Percentiles rank a stretch among this genome's conserved stretches.
Conservation (phyloP, 2,113 vertebrate genomes). For the Tichodroma muraria region DNA sequence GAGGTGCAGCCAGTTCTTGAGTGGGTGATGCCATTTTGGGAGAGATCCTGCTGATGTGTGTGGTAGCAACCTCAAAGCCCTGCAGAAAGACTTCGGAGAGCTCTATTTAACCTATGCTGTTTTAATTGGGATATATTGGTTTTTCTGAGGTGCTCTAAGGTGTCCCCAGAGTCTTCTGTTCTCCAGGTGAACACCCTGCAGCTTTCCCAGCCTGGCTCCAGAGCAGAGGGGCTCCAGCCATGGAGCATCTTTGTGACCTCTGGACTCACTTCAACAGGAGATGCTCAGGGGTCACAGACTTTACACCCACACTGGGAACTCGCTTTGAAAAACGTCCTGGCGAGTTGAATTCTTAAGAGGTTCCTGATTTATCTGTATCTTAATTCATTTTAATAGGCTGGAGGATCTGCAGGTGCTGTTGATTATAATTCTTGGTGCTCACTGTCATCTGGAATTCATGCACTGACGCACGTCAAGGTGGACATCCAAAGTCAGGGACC, state of each 20-base stretch:
- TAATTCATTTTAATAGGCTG: slow-evolving; percentile 36
- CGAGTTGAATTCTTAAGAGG: background rate
- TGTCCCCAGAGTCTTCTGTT: background rate
- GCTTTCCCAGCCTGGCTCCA: background rate
- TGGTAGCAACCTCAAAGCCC: background rate
- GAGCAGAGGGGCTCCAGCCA: background rate
- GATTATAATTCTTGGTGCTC: slow-evolving; percentile 24
- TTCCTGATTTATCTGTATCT: slow-evolving; percentile 23
- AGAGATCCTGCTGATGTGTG: background rate
- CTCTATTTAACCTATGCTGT: background rate
- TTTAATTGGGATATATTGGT: background rate
- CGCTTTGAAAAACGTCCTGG: background rate
- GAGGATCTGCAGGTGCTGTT: slow-evolving; percentile 16
- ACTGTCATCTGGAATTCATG: background rate
- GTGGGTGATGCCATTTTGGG: background rate
- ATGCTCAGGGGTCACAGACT: background rate
- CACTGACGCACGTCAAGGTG: background rate
- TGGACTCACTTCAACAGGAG: background rate
- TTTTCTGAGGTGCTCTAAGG: background rate
- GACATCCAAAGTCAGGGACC: slow-evolving; percentile 21
- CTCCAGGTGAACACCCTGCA: background rate
- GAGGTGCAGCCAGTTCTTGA: background rate
- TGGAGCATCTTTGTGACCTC: background rate
- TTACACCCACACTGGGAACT: background rate
- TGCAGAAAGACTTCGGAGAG: background rate